Evolutionary conservation across 2,888 invertebrate species (phyloP).

Genomic region (Volucella inanis): DNA sequence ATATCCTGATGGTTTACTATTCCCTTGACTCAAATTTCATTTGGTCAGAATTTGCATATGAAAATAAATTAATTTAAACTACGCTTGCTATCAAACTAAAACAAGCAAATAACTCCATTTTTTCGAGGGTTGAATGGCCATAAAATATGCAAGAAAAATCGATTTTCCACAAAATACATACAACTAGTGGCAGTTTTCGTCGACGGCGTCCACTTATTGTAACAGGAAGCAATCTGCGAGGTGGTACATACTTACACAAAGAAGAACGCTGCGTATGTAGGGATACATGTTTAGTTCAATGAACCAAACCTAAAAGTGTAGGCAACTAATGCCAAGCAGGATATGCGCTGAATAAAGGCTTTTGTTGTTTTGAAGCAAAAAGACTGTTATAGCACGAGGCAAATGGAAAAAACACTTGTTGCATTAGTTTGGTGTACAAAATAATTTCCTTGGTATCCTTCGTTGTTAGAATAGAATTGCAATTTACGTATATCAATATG

Average conservation of each 20-base stretch:
- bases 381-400: conserved; percentile 6
- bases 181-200: conserved; percentile 18
- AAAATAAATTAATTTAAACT: conserved; percentile 10
- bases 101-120: conserved; percentile 43
- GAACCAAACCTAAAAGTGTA: conserved; percentile 57
- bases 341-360: conserved; percentile 44
- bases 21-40: conserved; percentile 28
- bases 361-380: conserved; percentile 59
- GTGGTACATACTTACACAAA: not conserved
- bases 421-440: conserved; percentile 13
- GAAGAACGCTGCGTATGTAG: conserved; percentile 11
- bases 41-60: conserved; percentile 55
- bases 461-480: conserved; percentile 41
- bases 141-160: conserved; percentile 33
- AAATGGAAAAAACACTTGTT: conserved; percentile 51
- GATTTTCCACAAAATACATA: conserved; percentile 41
- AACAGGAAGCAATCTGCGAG: conserved; percentile 15
- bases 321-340: conserved; percentile 61
- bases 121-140: not conserved
- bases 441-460: conserved; percentile 35
- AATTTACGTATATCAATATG: conserved; percentile 35
- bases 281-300: conserved; percentile 57
- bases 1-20: conserved; percentile 15
- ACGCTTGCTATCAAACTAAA: conserved; percentile 34
- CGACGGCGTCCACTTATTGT: not conserved